Conservation (phyloP, 2,113 vertebrate genomes). For the Apaloderma vittatum region DNA sequence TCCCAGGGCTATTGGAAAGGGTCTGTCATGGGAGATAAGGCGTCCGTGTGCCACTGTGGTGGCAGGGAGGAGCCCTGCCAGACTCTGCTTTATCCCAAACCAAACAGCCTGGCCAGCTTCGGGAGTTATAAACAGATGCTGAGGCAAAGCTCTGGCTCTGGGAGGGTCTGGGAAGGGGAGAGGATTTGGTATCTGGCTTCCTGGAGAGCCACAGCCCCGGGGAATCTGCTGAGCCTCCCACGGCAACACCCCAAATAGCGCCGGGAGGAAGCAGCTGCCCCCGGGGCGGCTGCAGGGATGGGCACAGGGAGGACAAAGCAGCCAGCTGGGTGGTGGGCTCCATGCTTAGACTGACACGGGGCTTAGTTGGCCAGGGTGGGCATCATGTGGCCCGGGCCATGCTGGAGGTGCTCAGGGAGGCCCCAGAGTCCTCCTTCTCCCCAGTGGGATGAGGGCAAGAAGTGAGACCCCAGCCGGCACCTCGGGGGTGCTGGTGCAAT, state of each 20-base stretch:
- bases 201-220: slow-evolving; percentile 26
- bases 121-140: slow-evolving; percentile 69
- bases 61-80: slow-evolving; percentile 61
- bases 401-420: neutral
- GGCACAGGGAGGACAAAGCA: neutral
- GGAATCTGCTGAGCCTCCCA: slow-evolving; percentile 49
- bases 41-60: neutral
- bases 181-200: slow-evolving; percentile 64
- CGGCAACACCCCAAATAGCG: slow-evolving; percentile 18
- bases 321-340: neutral
- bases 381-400: neutral
- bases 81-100: slow-evolving; percentile 66
- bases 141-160: slow-evolving; percentile 44
- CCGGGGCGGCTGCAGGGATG: neutral
- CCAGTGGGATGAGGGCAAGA: neutral
- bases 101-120: slow-evolving; percentile 64
- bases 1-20: slow-evolving; percentile 38
- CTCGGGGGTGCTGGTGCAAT: fast-evolving
- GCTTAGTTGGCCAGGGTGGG: neutral
- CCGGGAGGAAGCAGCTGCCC: slow-evolving; percentile 25
- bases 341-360: fast-evolving
- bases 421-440: no score
- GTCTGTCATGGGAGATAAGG: slow-evolving; percentile 62
- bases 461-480: neutral
- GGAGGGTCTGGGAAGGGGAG: slow-evolving; percentile 60